Evolutionary conservation across 2,113 vertebrate genomes (phyloP), one percentile per base, ranked within the genome.

Genomic region (Hemibagrus wyckioides): DNA sequence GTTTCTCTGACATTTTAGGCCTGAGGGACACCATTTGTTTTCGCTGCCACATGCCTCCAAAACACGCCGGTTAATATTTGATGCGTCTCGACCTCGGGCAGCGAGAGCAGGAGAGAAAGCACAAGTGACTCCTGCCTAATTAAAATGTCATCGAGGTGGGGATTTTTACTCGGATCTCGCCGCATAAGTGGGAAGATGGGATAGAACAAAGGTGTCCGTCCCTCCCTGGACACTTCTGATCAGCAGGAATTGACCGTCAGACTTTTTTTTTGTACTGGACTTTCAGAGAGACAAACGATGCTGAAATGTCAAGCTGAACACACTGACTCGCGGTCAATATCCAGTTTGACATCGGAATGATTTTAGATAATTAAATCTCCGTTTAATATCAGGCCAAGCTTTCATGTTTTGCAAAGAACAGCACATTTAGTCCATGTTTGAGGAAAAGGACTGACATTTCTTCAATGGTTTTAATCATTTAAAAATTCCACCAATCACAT

Each of bases 31-130:
- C 67, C 85, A 90, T 92, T 92, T 91, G 86, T 86, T 65, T 82
- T 85, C n/a, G 19, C 73, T 63, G 69, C 85, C 25, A 11, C 25
- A 33, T 54, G 6, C 77, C 82, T 88, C 86, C 65, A 84, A 88
- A 91, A 89, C 84, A 69, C 87, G 80, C 85, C 59, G 61, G 79
- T 93, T 86, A 91, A 92, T 93, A 88, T 93, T 94, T 93, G 84
- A 92, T 93, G 90, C 90, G 89, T 48, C 57, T 39, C 82, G 73
- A 59, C 91, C 90, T 79, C 84, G 33, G 80, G 85, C 90, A 89
- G 67, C 77, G 86, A 79, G 71, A 19, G 44, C 73, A 80, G 80
- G 69, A 75, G 73, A 83, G 57, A 80, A 67, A 75, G 52, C 48
- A n/a, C 54, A 57, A 86, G 81, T 59, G 87, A 39, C 87, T 86